Base-by-base conservation (phyloP, 2,888 invertebrate species). In the Pecten maximus region DNA sequence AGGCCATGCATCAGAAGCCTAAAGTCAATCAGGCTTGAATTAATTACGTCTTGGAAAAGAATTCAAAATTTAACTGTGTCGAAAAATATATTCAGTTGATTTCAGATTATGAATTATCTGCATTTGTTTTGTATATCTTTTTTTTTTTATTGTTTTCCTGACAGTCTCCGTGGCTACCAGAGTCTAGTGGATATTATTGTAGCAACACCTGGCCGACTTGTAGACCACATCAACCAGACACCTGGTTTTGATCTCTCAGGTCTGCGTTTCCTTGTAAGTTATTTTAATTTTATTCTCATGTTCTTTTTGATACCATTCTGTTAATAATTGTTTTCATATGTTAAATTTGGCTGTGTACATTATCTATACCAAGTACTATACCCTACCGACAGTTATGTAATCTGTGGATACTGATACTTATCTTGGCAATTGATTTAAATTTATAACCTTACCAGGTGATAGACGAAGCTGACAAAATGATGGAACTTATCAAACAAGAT, bases 401-500 rank as follows among this genome's bases (percentile, higher is more conserved):
- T 8, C 39, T 86, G 28, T 86, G 86, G 10, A 86, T 86, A 12
- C 44, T 12, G 12, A 6, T 44, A 44, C 44, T 44, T 10, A 10
- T 6, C 12, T 6, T 44, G 44, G 12, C 19, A 39, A 10, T 86
- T 74, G 48, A 40, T 8, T 60, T 50, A 19, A 40, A 15, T 40
- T 2, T 8, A 28, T 35, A 50, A 40, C 2, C 19, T 86, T 28
- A 40, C 28, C 35, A 97, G 96, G 97, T 99, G 0, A 98, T 99
- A 91, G 99, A 99, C 97, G 99, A 99, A 97, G 99, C 99, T 10
- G 99, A 99, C 97, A 97, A 99, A 94, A 98, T 99, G 94, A 98
- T 99, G 97, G 98, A 99, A 94, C 98, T 98, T 95, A 98, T 98
- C 88, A 98, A 99, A 96, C 98, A 98, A 96, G 98, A 99, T 96